These are phyloP conservation scores for Cantharis lateralis DNA, from an alignment of 2,888 invertebrate species.

Conservation along the genomic window DNA sequence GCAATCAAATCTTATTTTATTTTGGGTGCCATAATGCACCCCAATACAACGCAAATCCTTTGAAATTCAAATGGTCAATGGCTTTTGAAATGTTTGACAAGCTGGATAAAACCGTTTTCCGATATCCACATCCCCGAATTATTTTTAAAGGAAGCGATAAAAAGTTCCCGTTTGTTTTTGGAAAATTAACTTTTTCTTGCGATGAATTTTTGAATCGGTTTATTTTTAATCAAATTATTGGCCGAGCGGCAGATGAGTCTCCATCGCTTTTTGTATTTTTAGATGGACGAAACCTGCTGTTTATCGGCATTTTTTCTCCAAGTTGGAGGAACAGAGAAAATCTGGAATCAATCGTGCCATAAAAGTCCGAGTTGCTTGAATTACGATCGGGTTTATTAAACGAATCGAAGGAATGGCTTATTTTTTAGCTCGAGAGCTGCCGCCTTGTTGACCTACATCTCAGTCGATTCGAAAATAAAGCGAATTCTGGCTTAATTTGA, in stretches of 20 bases:
- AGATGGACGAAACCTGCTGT: background rate
- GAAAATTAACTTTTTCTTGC: background rate
- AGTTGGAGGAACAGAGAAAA: background rate
- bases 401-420: background rate
- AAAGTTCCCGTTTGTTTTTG: background rate
- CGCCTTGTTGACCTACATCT: background rate
- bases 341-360: background rate
- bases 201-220: background rate
- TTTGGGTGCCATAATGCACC: background rate
- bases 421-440: background rate
- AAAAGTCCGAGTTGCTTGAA: background rate
- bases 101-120: background rate
- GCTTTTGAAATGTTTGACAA: background rate
- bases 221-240: background rate
- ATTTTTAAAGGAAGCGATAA: background rate
- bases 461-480: background rate
- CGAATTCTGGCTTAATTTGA: background rate
- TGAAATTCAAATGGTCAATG: background rate
- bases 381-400: background rate
- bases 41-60: background rate
- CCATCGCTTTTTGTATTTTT: background rate
- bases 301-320: background rate
- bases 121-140: background rate
- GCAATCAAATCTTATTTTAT: conserved; percentile 1
- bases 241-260: background rate